Base-by-base conservation (phyloP, 2,797 vertebrate species). In the Uromys caudimaculatus region DNA sequence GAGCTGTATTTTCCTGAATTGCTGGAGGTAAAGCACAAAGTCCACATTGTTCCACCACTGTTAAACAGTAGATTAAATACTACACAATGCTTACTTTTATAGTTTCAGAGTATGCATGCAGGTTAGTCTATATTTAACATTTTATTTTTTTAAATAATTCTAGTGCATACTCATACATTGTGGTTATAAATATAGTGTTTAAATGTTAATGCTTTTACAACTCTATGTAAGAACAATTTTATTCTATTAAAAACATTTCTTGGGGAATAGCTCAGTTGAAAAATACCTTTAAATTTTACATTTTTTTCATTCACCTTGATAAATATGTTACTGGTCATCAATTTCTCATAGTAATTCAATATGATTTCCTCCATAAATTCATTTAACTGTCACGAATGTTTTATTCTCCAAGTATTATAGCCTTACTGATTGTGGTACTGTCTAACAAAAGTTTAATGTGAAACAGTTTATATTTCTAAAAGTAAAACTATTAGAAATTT, bases 321-420 rank as follows among this genome's bases (percentile, higher is more conserved):
- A 92, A 60, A 84, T 67, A 60, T 8, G 0, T 82, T n/a, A 52
- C 78, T 0, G 32, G 21, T 50, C 0, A 1, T 86, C 54, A 29
- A 24, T 85, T 93, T 89, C 95, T 94, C 84, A 73, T 69, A 96
- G 60, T 81, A 41, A 95, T 92, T 98, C 95, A 84, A 29, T 95
- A 83, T 79, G 87, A 13, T 76, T 97, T 97, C 77, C 84, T 90
- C 60, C 44, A 38, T 13, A 92, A 96, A 85, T 97, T 97, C 91
- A 96, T 82, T 58, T 10, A 2, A 89, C 97, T 84, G 69, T 81
- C 0, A 0, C 4, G 35, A 52, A 6, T 4, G 8, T 84, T 93
- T 93, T 93, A 13, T 76, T 97, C 84, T 97, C 32, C 90, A 91
- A 83, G 16, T 91, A 83, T 88, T 97, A 69, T 6, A 94, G 1